Conservation (phyloP, 2,888 invertebrate species). For the Thereva unica region DNA sequence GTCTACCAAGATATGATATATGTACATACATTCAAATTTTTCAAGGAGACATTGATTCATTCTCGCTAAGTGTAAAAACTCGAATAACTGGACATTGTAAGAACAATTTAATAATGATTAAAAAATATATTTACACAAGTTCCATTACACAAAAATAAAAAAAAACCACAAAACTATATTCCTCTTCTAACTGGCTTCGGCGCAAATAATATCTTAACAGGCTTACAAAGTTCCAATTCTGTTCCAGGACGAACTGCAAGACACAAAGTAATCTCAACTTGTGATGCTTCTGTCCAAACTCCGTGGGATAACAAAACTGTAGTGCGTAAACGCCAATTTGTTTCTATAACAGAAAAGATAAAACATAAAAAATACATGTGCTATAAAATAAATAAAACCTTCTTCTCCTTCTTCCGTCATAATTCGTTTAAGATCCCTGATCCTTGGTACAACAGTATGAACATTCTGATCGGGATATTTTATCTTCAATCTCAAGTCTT, state of each 20-base stretch:
- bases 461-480: slow-evolving; percentile 90
- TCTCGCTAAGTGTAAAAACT: too few relatives aligned
- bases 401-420: slow-evolving; percentile 65
- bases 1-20: too few relatives aligned
- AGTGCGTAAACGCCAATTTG: slow-evolving; percentile 71
- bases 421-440: slow-evolving; percentile 73
- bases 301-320: slow-evolving; percentile 83
- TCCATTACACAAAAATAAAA: background rate
- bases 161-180: slow-evolving; percentile 59
- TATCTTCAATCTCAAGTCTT: slow-evolving; percentile 78
- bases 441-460: slow-evolving; percentile 79
- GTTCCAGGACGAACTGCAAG: slow-evolving; percentile 70
- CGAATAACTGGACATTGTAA: too few relatives aligned
- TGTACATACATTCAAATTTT: too few relatives aligned
- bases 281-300: slow-evolving; percentile 90
- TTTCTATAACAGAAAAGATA: slow-evolving; percentile 43
- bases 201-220: slow-evolving; percentile 82
- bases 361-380: background rate
- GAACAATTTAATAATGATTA: too few relatives aligned
- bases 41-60: too few relatives aligned
- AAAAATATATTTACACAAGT: background rate
- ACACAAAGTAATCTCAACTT: slow-evolving; percentile 83
- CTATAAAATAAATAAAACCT: slow-evolving; percentile 39
- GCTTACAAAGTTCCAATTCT: slow-evolving; percentile 80
- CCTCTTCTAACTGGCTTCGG: slow-evolving; percentile 88